Evolutionary conservation across 2,797 vertebrate genomes (phyloP), one percentile per base, ranked within the genome.

Genomic region (Euphonia xanthogaster): DNA sequence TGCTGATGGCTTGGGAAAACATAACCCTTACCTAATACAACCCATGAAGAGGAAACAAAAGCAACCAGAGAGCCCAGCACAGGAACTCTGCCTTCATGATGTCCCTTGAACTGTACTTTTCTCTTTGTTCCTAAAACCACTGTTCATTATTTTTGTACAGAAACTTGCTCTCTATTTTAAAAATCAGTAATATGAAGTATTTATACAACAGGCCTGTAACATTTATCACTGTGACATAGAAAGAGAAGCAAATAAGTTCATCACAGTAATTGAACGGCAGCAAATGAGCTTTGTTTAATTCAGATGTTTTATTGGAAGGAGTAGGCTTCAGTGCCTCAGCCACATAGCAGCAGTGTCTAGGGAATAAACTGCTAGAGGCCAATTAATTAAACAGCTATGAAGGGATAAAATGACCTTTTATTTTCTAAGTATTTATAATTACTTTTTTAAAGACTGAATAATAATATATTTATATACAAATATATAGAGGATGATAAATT

Each of bases 371-470:
- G 74, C 89, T 71, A 70, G 57, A 88, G 88, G 81, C 33, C 61
- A 90, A 73, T 85, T 90, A 91, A 97, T 88, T 86, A 89, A 91
- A 81, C 13, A 60, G 76, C 70, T 86, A 83, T 15, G 44, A 85
- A 84, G 30, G 48, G 51, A 78, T 51, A 93, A 48, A 55, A 77
- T 30, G 74, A 80, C 79, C 68, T 91, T 88, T 79, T 66, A 58
- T 74, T 79, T 89, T 78, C 24, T 48, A 92, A 80, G 14, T 70
- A 88, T 45, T 88, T 65, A 40, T 28, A 51, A 76, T 55, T 28
- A 25, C 25, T 88, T 92, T 83, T 58, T 3, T 3, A 68, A 88
- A 90, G 31, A 70, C 23, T 44, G 25, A 92, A 39, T 67, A 81
- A 84, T 55, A 84, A 73, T 19, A 9, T 70, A 40, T 57, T 68